Evolutionary conservation across 2,888 invertebrate species (phyloP).

Genomic region (Sinodicranocentrus sp.): DNA sequence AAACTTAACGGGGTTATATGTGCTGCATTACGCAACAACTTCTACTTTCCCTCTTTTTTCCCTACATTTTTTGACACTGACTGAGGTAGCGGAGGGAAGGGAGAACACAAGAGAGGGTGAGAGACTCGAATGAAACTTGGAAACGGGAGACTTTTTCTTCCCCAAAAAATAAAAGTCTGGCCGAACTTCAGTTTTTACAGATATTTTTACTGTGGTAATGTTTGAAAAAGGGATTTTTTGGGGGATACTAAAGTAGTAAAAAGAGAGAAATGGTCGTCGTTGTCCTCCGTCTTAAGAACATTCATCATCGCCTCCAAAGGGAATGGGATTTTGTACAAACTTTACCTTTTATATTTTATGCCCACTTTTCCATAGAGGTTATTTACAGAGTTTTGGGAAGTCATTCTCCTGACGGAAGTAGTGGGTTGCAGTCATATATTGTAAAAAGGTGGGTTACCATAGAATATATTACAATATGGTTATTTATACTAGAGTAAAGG

Average conservation of each 20-base stretch:
- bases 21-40: conserved; percentile 1
- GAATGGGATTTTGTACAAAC: neutral
- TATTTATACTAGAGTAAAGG: too few species aligned
- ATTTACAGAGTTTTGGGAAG: too few species aligned
- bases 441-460: too few species aligned
- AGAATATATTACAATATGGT: too few species aligned
- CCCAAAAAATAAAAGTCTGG: neutral
- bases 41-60: conserved; percentile 41
- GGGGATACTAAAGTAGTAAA: neutral
- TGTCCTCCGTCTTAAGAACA: conserved; percentile 23
- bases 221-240: neutral
- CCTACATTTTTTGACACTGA: conserved; percentile 29
- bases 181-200: conserved; percentile 16
- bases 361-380: neutral
- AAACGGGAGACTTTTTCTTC: conserved; percentile 25
- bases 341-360: neutral
- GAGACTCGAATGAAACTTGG: conserved; percentile 8
- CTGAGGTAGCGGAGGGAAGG: conserved; percentile 14
- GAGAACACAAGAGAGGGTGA: conserved; percentile 8
- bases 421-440: too few species aligned
- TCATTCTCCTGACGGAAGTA: too few species aligned
- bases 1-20: conserved; percentile 44
- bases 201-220: neutral
- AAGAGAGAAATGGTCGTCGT: conserved; percentile 17
- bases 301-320: conserved; percentile 58